Conservation (phyloP, 1,140 invertebrate genomes). For the Megalonaias nervosa region DNA sequence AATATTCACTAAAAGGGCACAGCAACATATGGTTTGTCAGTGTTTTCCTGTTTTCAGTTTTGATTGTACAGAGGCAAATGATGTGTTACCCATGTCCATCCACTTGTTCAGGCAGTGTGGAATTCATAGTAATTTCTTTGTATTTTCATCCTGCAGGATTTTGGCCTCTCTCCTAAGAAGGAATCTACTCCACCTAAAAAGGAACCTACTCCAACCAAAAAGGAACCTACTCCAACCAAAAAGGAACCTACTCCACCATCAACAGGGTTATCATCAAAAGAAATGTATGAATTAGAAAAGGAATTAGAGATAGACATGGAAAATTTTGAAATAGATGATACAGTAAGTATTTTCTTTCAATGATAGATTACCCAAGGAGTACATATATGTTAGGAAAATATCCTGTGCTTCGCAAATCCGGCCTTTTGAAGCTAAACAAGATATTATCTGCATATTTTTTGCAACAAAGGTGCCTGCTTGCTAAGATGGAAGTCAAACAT, state of each 20-base stretch:
- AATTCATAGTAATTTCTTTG: not conserved
- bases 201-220: conserved; percentile 11
- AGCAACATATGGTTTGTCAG: conserved; percentile 1
- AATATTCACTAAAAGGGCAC: conserved; percentile 5
- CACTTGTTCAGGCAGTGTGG: not conserved
- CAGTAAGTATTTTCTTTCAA: conserved; percentile 42
- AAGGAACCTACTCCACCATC: conserved; percentile 4
- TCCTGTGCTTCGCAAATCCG: not conserved
- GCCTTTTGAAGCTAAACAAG: not conserved
- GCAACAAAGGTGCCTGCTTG: not conserved
- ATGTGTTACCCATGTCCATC: not conserved
- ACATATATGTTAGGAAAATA: not conserved
- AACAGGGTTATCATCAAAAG: conserved; percentile 6
- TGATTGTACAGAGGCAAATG: not conserved
- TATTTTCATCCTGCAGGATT: not conserved
- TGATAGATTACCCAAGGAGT: not conserved
- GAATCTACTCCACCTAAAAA: conserved; percentile 3
- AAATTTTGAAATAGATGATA: conserved; percentile 67
- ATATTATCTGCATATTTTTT: not conserved
- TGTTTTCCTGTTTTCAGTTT: too few species aligned
- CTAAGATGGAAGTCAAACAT: conserved; percentile 10
- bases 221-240: conserved; percentile 12
- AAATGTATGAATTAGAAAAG: conserved; percentile 68
- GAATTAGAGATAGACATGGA: conserved; percentile 74
- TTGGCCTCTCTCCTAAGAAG: too few species aligned